Evolutionary conservation across 2,888 invertebrate species (phyloP), one percentile per base, ranked within the genome.

Genomic region (Cheilosia scutellata): DNA sequence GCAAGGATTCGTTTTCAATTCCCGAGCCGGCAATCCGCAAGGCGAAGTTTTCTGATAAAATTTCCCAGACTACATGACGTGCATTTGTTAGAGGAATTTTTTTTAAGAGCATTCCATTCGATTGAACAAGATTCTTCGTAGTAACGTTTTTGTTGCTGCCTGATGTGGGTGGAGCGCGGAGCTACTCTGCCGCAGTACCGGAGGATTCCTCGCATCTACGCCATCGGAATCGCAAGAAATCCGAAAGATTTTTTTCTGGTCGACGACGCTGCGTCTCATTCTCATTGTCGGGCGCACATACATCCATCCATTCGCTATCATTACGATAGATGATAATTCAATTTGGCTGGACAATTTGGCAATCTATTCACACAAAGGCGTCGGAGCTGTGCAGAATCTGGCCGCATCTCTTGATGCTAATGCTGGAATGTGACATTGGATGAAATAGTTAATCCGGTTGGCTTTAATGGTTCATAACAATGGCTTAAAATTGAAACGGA

Each of bases 261-360:
- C 27, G 62, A 20, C 20, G 20, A 20, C 20, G 20, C 20, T 20
- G 42, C 53, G 33, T 58, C 47, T 74, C 13, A 65, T 63, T 65
- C 47, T 16, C 44, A 44, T 53, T 51, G 70, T 40, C 47, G 31
- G 51, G 29, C 20, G 58, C 51, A 16, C 25, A 31, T 44, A 37
- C 16, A 49, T 44, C 20, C n/a, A 25, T 72, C 70, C 25, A 68
- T 72, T 63, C 76, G 82, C 70, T 87, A 82, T 88, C 84, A 88
- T 87, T 88, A 82, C 87, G 70, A 84, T 82, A 70, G 87, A 76
- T 82, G 87, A 86, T 87, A 88, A 88, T 88, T 88, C 88, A 88
- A 88, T 88, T 88, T 88, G 88, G 76, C 71, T 87, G 88, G 82
- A 87, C 87, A 86, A 84, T 86, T 82, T 70, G 65, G 71, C 65